These are phyloP conservation scores for Zoanthus sociatus DNA, from an alignment of 92 coral and sea anemone species.

Conservation along the genomic window DNA sequence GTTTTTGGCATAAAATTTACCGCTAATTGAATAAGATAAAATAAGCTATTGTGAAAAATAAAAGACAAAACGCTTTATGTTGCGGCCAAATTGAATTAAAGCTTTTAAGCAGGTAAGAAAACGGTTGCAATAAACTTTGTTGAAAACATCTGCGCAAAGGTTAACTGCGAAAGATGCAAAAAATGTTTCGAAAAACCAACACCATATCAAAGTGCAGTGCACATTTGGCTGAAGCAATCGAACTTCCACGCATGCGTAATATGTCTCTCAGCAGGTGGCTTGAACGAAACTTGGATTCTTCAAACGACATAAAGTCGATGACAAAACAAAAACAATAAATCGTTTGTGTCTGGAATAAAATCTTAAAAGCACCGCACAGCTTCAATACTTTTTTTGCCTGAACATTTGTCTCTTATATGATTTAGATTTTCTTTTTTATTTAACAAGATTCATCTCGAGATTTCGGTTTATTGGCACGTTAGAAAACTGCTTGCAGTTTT, in stretches of 20 bases:
- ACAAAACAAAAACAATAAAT: slow-evolving; percentile 25
- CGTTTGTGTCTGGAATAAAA: slow-evolving; percentile 36
- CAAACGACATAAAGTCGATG: slow-evolving; percentile 21
- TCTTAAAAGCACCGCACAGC: slow-evolving; percentile 35
- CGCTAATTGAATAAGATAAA: slow-evolving; percentile 43
- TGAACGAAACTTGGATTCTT: background rate
- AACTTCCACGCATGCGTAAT: slow-evolving; percentile 26
- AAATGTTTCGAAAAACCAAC: background rate
- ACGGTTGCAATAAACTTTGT: slow-evolving; percentile 20
- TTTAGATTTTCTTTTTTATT: slow-evolving; percentile 24
- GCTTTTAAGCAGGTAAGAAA: slow-evolving; percentile 26
- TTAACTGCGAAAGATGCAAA: background rate
- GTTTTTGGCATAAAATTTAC: slow-evolving; percentile 41
- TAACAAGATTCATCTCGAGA: slow-evolving; percentile 28
- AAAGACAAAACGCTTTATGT: slow-evolving; percentile 45
- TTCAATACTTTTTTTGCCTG: slow-evolving; percentile 9
- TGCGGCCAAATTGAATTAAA: slow-evolving; percentile 23
- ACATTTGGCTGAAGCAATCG: background rate
- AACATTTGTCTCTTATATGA: background rate
- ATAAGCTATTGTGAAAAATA: slow-evolving; percentile 21
- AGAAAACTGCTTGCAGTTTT: background rate
- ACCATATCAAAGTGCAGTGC: slow-evolving; percentile 6
- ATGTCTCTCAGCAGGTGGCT: slow-evolving; percentile 32
- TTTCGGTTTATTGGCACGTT: slow-evolving; percentile 8
- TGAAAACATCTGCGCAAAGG: background rate